These are phyloP conservation scores for Phoebastria nigripes DNA, from an alignment of 2,797 vertebrate genomes.

Conservation along the genomic window DNA sequence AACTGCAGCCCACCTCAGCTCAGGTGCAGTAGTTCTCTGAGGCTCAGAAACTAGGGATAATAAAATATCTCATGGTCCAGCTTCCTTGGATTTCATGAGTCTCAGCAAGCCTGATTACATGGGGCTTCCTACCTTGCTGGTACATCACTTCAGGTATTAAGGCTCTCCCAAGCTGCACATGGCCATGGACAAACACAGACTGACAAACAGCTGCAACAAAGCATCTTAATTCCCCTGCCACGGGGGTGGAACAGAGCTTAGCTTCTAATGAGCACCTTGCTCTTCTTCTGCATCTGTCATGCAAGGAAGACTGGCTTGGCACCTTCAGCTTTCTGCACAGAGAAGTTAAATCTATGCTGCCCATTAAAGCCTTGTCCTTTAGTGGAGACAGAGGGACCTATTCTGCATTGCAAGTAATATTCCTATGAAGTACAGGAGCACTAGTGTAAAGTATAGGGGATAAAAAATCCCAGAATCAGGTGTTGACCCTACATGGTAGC, in stretches of 20 bases:
- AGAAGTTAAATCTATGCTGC: not conserved
- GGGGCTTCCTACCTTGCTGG: not conserved
- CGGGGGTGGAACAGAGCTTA: not conserved
- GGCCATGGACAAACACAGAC: not conserved
- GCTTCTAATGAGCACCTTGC: not conserved
- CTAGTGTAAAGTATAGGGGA: not conserved
- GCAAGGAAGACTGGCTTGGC: not conserved
- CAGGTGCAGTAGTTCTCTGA: not conserved
- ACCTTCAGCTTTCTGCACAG: not conserved
- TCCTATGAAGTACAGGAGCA: not conserved
- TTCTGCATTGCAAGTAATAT: not conserved
- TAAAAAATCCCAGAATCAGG: not conserved
- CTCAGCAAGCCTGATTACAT: not conserved
- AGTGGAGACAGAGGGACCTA: not conserved
- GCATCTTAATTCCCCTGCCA: not conserved
- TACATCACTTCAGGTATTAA: not conserved
- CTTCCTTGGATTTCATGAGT: not conserved
- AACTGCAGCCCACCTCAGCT: not conserved
- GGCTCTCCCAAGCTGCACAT: not conserved
- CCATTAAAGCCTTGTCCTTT: not conserved
- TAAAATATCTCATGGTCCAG: not conserved
- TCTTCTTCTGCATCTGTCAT: not conserved
- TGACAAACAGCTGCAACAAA: not conserved
- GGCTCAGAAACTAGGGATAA: not conserved
- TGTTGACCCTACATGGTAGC: not conserved